phyloP scores from a whole-genome alignment of 35 echinoderm and acorn worm species.

The Eucidaris tribuloides region DNA sequence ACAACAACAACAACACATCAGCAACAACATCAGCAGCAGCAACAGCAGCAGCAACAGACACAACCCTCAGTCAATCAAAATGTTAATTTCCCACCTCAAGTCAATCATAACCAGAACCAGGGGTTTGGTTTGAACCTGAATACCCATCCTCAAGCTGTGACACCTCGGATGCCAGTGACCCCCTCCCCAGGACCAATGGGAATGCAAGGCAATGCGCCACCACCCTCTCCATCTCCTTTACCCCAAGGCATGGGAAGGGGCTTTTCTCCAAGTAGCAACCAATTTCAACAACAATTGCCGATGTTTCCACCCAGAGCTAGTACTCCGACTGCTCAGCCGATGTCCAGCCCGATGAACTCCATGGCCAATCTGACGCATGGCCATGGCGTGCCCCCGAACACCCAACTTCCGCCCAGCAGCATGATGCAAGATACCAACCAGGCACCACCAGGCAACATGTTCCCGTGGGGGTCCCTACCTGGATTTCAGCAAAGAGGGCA shows the following conservation, averaged over 20 bases:
- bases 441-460: background rate
- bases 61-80: constrained; percentile 1
- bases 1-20: constrained; percentile 17
- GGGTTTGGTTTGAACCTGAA: background rate
- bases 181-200: constrained; percentile 15
- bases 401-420: constrained; percentile 1
- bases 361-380: constrained; percentile 8
- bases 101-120: constrained; percentile 1
- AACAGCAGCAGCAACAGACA: constrained; percentile 3
- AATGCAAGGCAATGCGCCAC: background rate
- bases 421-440: constrained; percentile 29
- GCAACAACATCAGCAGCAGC: background rate
- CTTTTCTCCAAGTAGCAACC: background rate
- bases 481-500: constrained; percentile 32
- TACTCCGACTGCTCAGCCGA: constrained; percentile 17
- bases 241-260: background rate
- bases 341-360: constrained; percentile 17
- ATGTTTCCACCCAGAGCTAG: constrained; percentile 8
- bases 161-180: background rate
- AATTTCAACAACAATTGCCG: background rate
- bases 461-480: constrained; percentile 16
- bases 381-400: constrained; percentile 2
- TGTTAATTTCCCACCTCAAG: background rate
- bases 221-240: constrained; percentile 13
- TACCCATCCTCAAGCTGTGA: background rate